phyloP scores from a whole-genome alignment of 1,140 invertebrate species.

The Zophobas atratus region DNA sequence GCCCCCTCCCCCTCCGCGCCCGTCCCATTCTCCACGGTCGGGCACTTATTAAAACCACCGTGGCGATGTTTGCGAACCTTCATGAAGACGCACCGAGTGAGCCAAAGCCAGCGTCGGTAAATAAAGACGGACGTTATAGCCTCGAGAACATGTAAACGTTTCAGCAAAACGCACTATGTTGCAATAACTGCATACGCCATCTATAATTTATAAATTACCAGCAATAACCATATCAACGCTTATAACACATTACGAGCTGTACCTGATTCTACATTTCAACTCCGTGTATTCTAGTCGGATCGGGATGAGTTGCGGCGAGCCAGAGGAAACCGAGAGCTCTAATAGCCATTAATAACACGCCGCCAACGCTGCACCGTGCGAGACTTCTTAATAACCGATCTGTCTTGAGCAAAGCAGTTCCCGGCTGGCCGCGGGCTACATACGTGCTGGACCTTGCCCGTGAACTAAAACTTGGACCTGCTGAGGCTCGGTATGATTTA shows the following conservation, averaged over 20 bases:
- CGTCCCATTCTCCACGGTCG: neutral
- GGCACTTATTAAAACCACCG: neutral
- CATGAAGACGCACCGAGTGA: neutral
- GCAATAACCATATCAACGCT: slow-evolving; percentile 50
- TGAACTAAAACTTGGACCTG: slow-evolving; percentile 47
- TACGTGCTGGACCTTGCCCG: slow-evolving; percentile 50
- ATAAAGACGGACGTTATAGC: slow-evolving; percentile 38
- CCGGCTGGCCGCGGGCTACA: slow-evolving; percentile 27
- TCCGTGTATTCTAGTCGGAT: slow-evolving; percentile 17
- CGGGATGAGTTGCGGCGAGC: slow-evolving; percentile 55
- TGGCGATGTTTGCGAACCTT: neutral
- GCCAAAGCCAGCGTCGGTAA: neutral
- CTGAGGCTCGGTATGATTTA: slow-evolving; percentile 43
- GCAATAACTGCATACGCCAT: slow-evolving; percentile 26
- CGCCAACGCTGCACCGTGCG: slow-evolving; percentile 63
- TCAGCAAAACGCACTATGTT: slow-evolving; percentile 30
- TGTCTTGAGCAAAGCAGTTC: slow-evolving; percentile 54
- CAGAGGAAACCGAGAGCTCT: slow-evolving; percentile 53
- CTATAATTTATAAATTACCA: slow-evolving; percentile 53
- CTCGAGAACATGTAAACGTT: slow-evolving; percentile 25
- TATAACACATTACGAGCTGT: slow-evolving; percentile 41
- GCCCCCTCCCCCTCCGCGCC: neutral
- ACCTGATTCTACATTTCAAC: slow-evolving; percentile 27
- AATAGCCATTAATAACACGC: slow-evolving; percentile 65
- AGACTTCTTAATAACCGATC: slow-evolving; percentile 64